Conservation (phyloP, 2,797 vertebrate species). For the Synanceia verrucosa region DNA sequence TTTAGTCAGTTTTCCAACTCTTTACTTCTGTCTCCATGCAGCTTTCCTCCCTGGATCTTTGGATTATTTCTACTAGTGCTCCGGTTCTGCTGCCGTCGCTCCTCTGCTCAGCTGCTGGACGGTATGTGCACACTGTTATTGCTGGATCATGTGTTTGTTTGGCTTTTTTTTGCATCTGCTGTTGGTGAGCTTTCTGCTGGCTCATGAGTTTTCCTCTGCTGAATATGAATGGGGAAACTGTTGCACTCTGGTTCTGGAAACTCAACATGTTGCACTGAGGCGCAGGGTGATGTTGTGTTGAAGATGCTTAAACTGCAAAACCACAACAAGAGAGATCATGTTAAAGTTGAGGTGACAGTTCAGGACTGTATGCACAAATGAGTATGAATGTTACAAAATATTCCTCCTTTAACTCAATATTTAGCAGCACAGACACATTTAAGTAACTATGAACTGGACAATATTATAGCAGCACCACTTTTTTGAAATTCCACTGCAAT, state of each 20-base stretch:
- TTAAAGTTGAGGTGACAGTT: background rate
- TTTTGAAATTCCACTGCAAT: accelerated
- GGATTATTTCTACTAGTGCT: constrained; percentile 72
- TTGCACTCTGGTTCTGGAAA: constrained; percentile 11
- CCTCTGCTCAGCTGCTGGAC: constrained; percentile 71
- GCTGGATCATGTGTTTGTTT: background rate
- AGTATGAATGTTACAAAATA: background rate
- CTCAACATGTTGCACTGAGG: background rate
- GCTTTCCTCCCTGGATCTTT: constrained; percentile 71
- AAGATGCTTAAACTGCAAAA: background rate
- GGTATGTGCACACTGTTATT: constrained; percentile 67
- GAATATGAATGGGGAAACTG: constrained; percentile 33
- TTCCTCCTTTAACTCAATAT: background rate
- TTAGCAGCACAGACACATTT: background rate
- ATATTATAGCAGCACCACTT: no score
- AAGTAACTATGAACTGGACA: background rate
- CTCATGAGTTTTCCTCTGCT: constrained; percentile 35
- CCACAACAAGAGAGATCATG: background rate
- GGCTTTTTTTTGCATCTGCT: constrained; percentile 5
- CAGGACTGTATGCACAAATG: background rate
- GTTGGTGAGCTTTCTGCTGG: constrained; percentile 36
- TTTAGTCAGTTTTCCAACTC: constrained; percentile 30
- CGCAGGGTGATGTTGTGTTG: background rate
- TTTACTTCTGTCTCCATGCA: constrained; percentile 58
- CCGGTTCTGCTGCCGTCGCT: constrained; percentile 61